Base-by-base conservation (phyloP, 2,888 invertebrate species). In the Punctoribates punctum region DNA sequence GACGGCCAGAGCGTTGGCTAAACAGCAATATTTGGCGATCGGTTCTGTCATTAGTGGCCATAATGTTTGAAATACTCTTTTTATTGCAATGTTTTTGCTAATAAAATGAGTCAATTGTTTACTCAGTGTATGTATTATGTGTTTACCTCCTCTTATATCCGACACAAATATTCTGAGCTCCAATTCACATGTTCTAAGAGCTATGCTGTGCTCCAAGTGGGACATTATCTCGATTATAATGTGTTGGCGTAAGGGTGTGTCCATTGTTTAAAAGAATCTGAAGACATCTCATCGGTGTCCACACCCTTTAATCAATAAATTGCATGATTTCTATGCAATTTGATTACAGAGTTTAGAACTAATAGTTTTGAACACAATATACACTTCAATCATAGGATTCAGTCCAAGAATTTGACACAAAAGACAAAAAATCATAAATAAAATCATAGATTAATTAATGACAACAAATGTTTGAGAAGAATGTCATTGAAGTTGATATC, bases 261-360 rank as follows among this genome's bases (percentile, higher is more conserved):
- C 70, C 9, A 11, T 70, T 8, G 23, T 34, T 46, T 0, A 17
- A 15, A 62, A 1, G 23, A n/a, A 70, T 70, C 42, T 70, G 20
- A 70, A 70, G 70, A 70, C n/a, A 42, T 42, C 38, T 17, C 15
- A 29, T 62, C 62, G 29, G 15, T 34, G 42, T 70, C 70, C 46
- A 38, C 70, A 70, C 70, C 70, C 70, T 42, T 23, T 70, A n/a
- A 70, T 70, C 70, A 70, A 70, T 70, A 70, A n/a, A 46, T 70
- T 70, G 70, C 70, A 70, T 70, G 70, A 70, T 70, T 42, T 70
- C 1, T 15, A 38, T 42, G 42, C 70, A 70, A 70, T 70, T 70
- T 70, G 42, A 70, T 70, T 70, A 34, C 42, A 15, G 3, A 62
- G 5, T 62, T 62, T 62, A 27, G 3, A n/a, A n/a, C 13, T 15